phyloP scores from a whole-genome alignment of 1,140 invertebrate species.

The Papilio glaucus region DNA sequence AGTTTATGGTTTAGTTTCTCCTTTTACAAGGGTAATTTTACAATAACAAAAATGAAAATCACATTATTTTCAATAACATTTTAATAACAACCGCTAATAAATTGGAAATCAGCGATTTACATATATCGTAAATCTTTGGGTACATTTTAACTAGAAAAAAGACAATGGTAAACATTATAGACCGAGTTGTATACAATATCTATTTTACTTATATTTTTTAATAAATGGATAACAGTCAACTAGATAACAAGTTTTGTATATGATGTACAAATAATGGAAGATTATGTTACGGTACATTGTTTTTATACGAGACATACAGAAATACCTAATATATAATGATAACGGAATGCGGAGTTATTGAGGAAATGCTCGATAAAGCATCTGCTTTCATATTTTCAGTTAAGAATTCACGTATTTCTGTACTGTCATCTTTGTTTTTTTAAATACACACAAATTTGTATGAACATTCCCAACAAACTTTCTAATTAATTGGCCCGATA shows the following conservation, averaged over 20 bases:
- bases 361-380: too few species aligned
- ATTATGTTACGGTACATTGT: conserved; percentile 26
- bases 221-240: conserved; percentile 25
- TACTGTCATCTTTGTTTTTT: neutral
- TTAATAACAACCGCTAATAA: conserved; percentile 42
- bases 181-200: neutral
- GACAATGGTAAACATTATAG: neutral
- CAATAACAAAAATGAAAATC: neutral
- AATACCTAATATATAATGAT: neutral
- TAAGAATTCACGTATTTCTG: neutral
- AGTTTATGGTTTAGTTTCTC: too few species aligned
- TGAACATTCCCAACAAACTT: neutral
- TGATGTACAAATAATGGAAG: conserved; percentile 36
- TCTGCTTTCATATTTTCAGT: neutral
- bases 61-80: conserved; percentile 34
- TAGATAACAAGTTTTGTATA: conserved; percentile 29
- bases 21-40: neutral
- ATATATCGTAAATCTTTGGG: conserved; percentile 25
- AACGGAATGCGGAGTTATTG: neutral
- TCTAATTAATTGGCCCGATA: conserved; percentile 1
- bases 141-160: conserved; percentile 19
- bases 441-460: too few species aligned
- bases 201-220: neutral
- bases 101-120: conserved; percentile 34
- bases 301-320: conserved; percentile 1